A percentile compares a stretch with the other conserved stretches of the same genome.
phyloP scores from a whole-genome alignment of 2,113 vertebrate genomes.

The Typhlomys cinereus region DNA sequence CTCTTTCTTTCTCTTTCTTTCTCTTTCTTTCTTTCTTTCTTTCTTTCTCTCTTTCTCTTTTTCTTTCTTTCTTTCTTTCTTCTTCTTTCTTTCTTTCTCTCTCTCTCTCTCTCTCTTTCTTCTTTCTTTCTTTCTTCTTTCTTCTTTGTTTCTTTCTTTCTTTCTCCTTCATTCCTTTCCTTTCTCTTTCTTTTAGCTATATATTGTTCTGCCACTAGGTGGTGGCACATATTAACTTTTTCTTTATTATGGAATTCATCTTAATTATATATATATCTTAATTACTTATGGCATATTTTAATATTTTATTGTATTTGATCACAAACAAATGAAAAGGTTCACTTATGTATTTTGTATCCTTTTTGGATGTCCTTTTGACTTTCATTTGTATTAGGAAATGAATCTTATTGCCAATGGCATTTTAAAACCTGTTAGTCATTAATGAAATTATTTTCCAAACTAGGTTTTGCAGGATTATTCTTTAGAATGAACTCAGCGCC shows the following conservation, averaged over 20 bases:
- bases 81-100: too few relatives aligned
- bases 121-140: too few relatives aligned
- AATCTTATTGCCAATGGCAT: not conserved
- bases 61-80: too few relatives aligned
- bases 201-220: slow-evolving; percentile 38
- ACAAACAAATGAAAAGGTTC: not conserved
- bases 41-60: too few relatives aligned
- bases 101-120: too few relatives aligned
- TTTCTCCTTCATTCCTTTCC: too few relatives aligned
- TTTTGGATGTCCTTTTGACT: not conserved
- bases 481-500: not conserved
- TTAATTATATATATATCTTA: not conserved
- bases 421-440: slow-evolving; percentile 2
- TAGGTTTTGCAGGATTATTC: not conserved
- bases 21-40: too few relatives aligned
- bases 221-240: slow-evolving; percentile 44
- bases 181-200: too few relatives aligned
- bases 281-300: slow-evolving; percentile 11
- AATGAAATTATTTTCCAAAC: not conserved
- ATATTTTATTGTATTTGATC: not conserved
- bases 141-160: too few relatives aligned
- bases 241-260: not conserved
- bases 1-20: too few relatives aligned
- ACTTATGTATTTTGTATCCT: not conserved
- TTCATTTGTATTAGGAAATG: slow-evolving; percentile 8